phyloP scores from a whole-genome alignment of 30 jellyfish, hydroid and myxozoan species.

The Chironex yamaguchii region DNA sequence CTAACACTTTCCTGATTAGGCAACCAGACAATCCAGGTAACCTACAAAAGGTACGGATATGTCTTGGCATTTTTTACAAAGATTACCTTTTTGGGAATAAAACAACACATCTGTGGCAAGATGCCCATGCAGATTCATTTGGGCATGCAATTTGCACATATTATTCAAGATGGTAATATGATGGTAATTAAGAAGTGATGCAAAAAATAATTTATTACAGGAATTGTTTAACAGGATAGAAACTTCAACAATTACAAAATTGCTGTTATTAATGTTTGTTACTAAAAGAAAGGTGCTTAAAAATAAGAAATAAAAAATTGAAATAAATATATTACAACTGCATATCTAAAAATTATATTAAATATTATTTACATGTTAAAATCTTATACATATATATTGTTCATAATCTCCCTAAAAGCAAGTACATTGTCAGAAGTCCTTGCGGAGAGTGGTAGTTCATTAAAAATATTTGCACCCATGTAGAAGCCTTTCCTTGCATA shows the following conservation, averaged over 20 bases:
- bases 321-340: slow-evolving; percentile 45
- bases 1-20: no score
- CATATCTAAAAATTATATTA: slow-evolving; percentile 20
- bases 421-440: slow-evolving; percentile 27
- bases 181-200: no score
- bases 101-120: no score
- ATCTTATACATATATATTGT: slow-evolving; percentile 19
- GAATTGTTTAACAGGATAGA: slow-evolving; percentile 9
- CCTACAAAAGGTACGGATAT: no score
- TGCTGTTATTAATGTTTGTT: slow-evolving; percentile 59
- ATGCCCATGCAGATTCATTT: no score
- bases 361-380: slow-evolving; percentile 1
- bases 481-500: slow-evolving; percentile 54
- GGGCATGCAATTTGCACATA: no score
- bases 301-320: slow-evolving; percentile 11
- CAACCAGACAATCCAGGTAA: no score
- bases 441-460: slow-evolving; percentile 40
- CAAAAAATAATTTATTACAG: no score
- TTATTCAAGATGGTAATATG: no score
- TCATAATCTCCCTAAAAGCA: slow-evolving; percentile 15
- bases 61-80: no score
- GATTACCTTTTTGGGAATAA: no score
- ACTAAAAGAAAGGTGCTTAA: slow-evolving; percentile 54
- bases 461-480: slow-evolving; percentile 45
- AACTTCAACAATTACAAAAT: slow-evolving; percentile 41